A percentile compares a stretch with the other conserved stretches of the same genome.
These are phyloP conservation scores for Kryptopterus vitreolus DNA, from an alignment of 2,797 vertebrate species.

Conservation along the genomic window DNA sequence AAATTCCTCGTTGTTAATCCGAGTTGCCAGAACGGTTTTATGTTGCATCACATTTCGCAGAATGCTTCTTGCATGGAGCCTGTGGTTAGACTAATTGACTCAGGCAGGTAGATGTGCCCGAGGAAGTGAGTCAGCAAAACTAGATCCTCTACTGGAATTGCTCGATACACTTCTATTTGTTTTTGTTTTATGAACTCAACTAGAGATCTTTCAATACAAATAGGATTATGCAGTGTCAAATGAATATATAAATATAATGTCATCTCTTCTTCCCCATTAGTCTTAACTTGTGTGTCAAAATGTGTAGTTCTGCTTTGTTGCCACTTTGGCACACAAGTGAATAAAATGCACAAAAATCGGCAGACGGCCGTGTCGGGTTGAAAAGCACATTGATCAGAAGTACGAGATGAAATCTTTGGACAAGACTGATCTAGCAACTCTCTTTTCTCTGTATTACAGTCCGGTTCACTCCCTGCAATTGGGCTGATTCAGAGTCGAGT, in stretches of 20 bases:
- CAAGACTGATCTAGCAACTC: background rate
- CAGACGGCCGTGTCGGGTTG: too few species aligned
- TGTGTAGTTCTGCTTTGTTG: background rate
- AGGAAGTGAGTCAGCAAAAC: constrained; percentile 24
- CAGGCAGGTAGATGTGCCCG: background rate
- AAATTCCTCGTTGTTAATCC: background rate
- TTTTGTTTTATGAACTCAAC: background rate
- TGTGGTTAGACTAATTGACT: background rate
- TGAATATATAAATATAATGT: background rate
- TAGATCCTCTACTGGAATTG: background rate
- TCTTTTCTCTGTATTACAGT: background rate
- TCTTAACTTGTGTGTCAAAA: background rate
- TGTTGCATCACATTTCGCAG: background rate
- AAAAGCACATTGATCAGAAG: background rate
- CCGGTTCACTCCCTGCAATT: background rate
- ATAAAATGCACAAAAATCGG: background rate
- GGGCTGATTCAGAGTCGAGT: background rate
- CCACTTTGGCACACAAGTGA: background rate
- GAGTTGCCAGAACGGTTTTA: background rate
- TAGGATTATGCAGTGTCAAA: background rate
- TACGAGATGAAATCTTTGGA: too few species aligned
- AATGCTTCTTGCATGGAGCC: background rate
- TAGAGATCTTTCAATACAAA: background rate
- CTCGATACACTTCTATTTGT: background rate
- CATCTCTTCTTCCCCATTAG: background rate